Evolutionary conservation across 2,113 vertebrate genomes (phyloP), one percentile per base, ranked within the genome.

Genomic region (Ptyas mucosa): DNA sequence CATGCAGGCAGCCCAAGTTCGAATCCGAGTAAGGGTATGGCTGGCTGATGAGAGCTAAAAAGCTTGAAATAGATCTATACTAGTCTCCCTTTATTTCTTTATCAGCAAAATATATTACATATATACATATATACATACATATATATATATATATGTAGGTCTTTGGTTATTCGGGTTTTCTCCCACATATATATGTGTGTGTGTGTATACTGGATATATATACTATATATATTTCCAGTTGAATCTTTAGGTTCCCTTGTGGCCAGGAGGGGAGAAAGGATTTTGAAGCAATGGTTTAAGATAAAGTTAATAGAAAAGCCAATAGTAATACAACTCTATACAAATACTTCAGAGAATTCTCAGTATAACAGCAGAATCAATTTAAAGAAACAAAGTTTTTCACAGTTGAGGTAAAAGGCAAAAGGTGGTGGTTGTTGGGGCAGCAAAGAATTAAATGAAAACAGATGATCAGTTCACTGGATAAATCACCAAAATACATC

Each of bases 341-440:
- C 51, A 90, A 29, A 88, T 55, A 34, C 23, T 85, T 85, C 46
- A 89, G 64, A 91, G 53, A 89, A 89, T 91, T 91, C 69, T 85
- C 64, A 88, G 58, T 46, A 34, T 18, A 61, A 91, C 2, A 49
- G 89, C 43, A 85, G 87, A 23, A 24, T 54, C 29, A 24, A 46
- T 55, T 81, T 46, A 90, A 15, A 89, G 39, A 53, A 43, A 46
- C 1, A n/a, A 87, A 26, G 24, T 87, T 39, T 86, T 52, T 87
- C 49, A 57, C 39, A 89, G 34, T 89, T 52, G 26, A 51, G 61
- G 86, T n/a, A 88, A 43, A 0, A 29, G n/a, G 46, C 64, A 89
- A 91, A 75, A 91, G 39, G 29, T 64, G 43, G 29, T 53, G 15
- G 69, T 26, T 49, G 14, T 15, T 21, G 20, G n/a, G 29, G 53